These are phyloP conservation scores for Pachyseris speciosa DNA, from an alignment of 64 coral and sea anemone genomes.

Conservation along the genomic window DNA sequence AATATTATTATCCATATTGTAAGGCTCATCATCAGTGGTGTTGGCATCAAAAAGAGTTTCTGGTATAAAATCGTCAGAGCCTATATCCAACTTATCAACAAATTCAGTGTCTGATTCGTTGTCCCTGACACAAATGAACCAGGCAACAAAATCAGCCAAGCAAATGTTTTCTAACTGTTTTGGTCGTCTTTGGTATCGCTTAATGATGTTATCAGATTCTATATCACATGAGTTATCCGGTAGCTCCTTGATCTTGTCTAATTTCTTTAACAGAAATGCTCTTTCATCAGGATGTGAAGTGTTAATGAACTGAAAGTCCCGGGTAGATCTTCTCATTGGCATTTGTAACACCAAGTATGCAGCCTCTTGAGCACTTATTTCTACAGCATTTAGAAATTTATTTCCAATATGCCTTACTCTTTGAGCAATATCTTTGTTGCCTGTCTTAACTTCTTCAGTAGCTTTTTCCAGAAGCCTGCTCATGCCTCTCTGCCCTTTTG, in stretches of 20 bases:
- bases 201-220: slow-evolving; percentile 88
- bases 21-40: slow-evolving; percentile 34
- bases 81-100: no score
- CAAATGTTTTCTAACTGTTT: no score
- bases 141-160: no score
- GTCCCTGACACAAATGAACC: slow-evolving; percentile 9
- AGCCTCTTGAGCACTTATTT: slow-evolving; percentile 77
- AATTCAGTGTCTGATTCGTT: no score
- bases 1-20: slow-evolving; percentile 21
- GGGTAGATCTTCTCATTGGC: slow-evolving; percentile 35
- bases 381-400: slow-evolving; percentile 64
- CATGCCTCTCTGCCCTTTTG: slow-evolving; percentile 28
- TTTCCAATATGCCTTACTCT: slow-evolving; percentile 38
- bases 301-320: slow-evolving; percentile 63
- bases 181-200: no score
- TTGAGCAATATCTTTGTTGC: no score
- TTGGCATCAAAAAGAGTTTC: slow-evolving; percentile 43
- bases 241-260: slow-evolving; percentile 73
- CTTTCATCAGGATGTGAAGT: slow-evolving; percentile 63
- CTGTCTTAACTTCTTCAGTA: slow-evolving; percentile 1
- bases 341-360: slow-evolving; percentile 64
- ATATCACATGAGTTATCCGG: slow-evolving; percentile 74
- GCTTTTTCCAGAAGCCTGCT: slow-evolving; percentile 59
- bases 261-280: slow-evolving; percentile 66
- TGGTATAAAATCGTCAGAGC: slow-evolving; percentile 24